phyloP scores from a whole-genome alignment of 2,797 vertebrate genomes.

The Etheostoma nigrum region DNA sequence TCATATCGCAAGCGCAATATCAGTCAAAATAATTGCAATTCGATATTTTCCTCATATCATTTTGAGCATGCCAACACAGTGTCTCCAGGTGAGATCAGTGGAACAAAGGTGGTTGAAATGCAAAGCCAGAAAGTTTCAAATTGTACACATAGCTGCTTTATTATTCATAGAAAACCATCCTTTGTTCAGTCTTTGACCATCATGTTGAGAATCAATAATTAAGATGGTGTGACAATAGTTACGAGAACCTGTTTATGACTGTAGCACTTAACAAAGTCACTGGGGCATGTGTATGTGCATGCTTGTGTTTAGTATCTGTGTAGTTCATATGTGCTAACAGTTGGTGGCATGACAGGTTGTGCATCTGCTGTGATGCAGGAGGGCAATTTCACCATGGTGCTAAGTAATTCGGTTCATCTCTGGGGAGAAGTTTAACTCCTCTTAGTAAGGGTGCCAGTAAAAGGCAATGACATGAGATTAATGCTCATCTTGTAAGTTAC shows the following conservation, averaged over 20 bases:
- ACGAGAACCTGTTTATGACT: neutral
- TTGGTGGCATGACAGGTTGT: neutral
- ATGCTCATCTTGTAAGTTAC: slow-evolving; percentile 73
- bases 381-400: slow-evolving; percentile 23
- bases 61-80: too few relatives aligned
- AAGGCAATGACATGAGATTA: slow-evolving; percentile 72
- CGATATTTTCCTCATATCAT: too few relatives aligned
- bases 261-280: slow-evolving; percentile 2
- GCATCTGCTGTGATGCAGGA: slow-evolving; percentile 24
- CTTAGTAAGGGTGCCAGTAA: slow-evolving; percentile 66
- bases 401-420: slow-evolving; percentile 60
- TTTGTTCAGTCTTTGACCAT: neutral
- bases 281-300: neutral
- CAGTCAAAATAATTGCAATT: too few relatives aligned
- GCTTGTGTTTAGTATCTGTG: neutral
- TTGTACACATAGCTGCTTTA: neutral
- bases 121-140: neutral
- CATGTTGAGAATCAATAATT: neutral
- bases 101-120: neutral
- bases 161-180: neutral
- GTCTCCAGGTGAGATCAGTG: neutral
- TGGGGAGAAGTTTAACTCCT: slow-evolving; percentile 54
- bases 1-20: too few relatives aligned
- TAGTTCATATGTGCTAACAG: neutral
- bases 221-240: neutral